A percentile compares a stretch with the other conserved stretches of the same genome.
phyloP scores from a whole-genome alignment of 2,113 vertebrate species.

The Forbesichthys agassizii region DNA sequence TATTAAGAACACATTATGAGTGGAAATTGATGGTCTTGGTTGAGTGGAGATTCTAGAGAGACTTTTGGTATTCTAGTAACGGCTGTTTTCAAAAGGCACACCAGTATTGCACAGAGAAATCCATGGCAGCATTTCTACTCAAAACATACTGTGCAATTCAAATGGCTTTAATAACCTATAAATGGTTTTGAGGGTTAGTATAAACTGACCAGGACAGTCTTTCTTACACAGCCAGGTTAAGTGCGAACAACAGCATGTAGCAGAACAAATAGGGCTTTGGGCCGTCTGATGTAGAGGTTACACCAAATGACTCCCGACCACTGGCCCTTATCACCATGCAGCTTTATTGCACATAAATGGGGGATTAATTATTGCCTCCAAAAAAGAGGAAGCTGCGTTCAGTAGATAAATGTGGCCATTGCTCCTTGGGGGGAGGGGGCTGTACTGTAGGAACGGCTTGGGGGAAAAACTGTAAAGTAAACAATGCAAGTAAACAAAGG shows the following conservation, averaged over 20 bases:
- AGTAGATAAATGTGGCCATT: conserved; percentile 65
- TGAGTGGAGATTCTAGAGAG: conserved; percentile 65
- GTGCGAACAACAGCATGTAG: conserved; percentile 37
- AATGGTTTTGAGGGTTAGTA: too few relatives aligned
- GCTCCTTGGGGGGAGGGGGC: conserved; percentile 33
- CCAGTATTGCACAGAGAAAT: too few relatives aligned
- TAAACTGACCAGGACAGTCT: conserved; percentile 15
- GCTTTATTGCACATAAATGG: conserved; percentile 55
- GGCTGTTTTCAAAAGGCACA: too few relatives aligned
- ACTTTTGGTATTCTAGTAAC: conserved; percentile 45
- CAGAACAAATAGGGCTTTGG: conserved; percentile 47
- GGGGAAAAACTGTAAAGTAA: not conserved
- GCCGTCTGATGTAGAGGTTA: conserved; percentile 56
- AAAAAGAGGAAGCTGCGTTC: conserved; percentile 60
- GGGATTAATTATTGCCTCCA: conserved; percentile 67
- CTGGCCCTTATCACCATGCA: conserved; percentile 46
- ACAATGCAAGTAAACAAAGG: conserved; percentile 45
- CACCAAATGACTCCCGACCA: conserved; percentile 54
- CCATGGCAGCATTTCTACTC: too few relatives aligned
- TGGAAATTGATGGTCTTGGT: conserved; percentile 71
- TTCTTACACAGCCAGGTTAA: conserved; percentile 48
- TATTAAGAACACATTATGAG: conserved; percentile 78
- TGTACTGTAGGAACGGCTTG: not conserved
- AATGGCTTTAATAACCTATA: too few relatives aligned
- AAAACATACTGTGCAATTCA: too few relatives aligned